phyloP scores from a whole-genome alignment of 2,113 vertebrate species.

The Erythrolamprus reginae region DNA sequence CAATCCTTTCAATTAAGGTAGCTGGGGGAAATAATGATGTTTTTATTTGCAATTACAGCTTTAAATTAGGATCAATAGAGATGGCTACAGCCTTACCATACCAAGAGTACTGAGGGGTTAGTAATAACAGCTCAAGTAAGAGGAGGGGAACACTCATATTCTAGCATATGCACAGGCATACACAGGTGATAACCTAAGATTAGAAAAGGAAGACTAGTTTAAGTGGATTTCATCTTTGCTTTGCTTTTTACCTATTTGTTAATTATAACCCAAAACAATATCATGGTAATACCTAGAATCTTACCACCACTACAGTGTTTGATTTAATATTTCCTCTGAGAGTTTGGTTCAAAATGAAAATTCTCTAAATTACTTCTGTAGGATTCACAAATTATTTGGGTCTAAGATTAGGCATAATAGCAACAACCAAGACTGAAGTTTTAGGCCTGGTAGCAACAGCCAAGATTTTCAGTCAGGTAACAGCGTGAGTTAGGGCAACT shows the following conservation, averaged over 20 bases:
- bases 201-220: background rate
- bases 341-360: conserved; percentile 55
- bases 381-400: background rate
- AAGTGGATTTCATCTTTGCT: background rate
- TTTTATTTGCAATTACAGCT: conserved; percentile 79
- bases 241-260: background rate
- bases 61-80: conserved; percentile 79
- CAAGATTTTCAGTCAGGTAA: background rate
- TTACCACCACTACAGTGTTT: background rate
- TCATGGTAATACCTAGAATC: background rate
- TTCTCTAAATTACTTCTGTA: background rate
- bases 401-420: background rate
- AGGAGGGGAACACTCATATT: conserved; percentile 48
- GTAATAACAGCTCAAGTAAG: conserved; percentile 69
- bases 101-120: conserved; percentile 37
- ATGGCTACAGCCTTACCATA: conserved; percentile 64
- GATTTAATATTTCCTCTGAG: background rate
- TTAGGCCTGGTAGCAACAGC: background rate
- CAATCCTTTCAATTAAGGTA: conserved; percentile 61
- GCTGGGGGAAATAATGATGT: conserved; percentile 69
- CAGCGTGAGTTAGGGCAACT: background rate
- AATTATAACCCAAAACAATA: background rate
- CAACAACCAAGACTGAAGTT: too few relatives aligned
- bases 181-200: background rate
- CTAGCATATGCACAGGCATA: conserved; percentile 23